Evolutionary conservation across 2,888 invertebrate genomes (phyloP).

Genomic region (Omphaloscelis lunosa): DNA sequence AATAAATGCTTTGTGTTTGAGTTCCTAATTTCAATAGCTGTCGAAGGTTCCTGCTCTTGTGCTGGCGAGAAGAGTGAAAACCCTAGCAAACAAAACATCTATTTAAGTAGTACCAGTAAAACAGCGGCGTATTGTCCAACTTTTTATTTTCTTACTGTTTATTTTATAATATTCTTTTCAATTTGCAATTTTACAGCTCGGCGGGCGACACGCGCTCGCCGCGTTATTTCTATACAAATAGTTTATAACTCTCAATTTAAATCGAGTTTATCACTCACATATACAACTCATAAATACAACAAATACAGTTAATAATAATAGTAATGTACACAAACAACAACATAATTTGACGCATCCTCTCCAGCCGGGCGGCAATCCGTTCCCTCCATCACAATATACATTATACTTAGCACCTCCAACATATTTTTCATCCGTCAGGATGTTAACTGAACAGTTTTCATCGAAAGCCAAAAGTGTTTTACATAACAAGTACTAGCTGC

Average conservation of each 20-base stretch:
- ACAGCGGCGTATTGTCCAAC: slow-evolving; percentile 84
- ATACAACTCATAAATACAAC: slow-evolving; percentile 87
- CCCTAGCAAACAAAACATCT: too few species aligned
- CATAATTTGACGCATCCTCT: slow-evolving; percentile 70
- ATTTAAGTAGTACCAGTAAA: slow-evolving; percentile 58
- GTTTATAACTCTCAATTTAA: slow-evolving; percentile 81
- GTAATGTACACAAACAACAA: slow-evolving; percentile 86
- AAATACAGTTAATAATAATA: slow-evolving; percentile 81
- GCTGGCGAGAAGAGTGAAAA: too few species aligned
- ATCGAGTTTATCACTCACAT: slow-evolving; percentile 73
- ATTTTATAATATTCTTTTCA: slow-evolving; percentile 75
- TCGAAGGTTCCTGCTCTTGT: too few species aligned
- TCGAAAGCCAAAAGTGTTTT: slow-evolving; percentile 58
- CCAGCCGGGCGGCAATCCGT: slow-evolving; percentile 43
- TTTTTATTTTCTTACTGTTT: slow-evolving; percentile 82
- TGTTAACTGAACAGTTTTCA: slow-evolving; percentile 61
- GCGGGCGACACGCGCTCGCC: slow-evolving; percentile 59
- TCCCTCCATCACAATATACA: slow-evolving; percentile 65
- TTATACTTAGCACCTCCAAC: slow-evolving; percentile 77
- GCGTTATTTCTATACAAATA: slow-evolving; percentile 71
- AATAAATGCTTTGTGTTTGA: too few species aligned
- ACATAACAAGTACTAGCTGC: slow-evolving; percentile 66
- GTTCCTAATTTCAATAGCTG: too few species aligned
- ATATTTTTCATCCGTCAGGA: slow-evolving; percentile 76
- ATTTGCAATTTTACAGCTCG: slow-evolving; percentile 72